A percentile compares a stretch with the other conserved stretches of the same genome.
Conservation (phyloP, 2,888 invertebrate genomes). For the Eupithecia inturbata region DNA sequence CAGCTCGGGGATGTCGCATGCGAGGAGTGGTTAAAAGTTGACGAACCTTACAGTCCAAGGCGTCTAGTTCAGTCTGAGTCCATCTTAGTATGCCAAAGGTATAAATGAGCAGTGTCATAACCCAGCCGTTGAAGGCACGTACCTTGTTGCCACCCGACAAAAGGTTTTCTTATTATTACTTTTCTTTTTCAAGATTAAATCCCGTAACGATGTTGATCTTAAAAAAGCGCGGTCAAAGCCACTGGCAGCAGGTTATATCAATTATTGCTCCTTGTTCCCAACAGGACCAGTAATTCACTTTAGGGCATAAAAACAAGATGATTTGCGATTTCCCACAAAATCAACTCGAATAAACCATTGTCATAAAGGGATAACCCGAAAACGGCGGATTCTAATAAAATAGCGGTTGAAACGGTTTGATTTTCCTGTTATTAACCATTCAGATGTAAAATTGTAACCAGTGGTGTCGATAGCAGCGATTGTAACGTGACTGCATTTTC, state of each 20-base stretch:
- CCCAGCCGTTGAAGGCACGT: too few species aligned
- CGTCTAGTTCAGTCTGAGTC: too few species aligned
- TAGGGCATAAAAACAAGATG: neutral
- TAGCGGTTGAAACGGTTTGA: constrained; percentile 9
- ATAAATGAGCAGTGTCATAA: too few species aligned
- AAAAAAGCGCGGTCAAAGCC: neutral
- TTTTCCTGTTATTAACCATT: constrained; percentile 15
- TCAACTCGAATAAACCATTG: constrained; percentile 6
- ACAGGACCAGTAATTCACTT: neutral
- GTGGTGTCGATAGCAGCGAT: constrained; percentile 54
- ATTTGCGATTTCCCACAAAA: neutral
- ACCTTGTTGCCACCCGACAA: too few species aligned
- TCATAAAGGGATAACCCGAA: constrained; percentile 8
- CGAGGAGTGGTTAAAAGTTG: too few species aligned
- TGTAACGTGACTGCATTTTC: constrained; percentile 42
- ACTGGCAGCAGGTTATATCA: neutral
- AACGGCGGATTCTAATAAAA: constrained; percentile 6
- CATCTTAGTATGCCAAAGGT: too few species aligned
- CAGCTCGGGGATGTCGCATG: too few species aligned
- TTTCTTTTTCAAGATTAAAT: too few species aligned
- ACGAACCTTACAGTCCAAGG: too few species aligned
- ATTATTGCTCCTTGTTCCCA: neutral
- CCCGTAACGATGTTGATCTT: neutral
- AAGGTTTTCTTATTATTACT: too few species aligned
- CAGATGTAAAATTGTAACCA: constrained; percentile 41